Percentiles rank a stretch among this genome's conserved stretches.
Evolutionary conservation across 2,888 invertebrate species (phyloP).

Genomic region (Drosophila quinaria): DNA sequence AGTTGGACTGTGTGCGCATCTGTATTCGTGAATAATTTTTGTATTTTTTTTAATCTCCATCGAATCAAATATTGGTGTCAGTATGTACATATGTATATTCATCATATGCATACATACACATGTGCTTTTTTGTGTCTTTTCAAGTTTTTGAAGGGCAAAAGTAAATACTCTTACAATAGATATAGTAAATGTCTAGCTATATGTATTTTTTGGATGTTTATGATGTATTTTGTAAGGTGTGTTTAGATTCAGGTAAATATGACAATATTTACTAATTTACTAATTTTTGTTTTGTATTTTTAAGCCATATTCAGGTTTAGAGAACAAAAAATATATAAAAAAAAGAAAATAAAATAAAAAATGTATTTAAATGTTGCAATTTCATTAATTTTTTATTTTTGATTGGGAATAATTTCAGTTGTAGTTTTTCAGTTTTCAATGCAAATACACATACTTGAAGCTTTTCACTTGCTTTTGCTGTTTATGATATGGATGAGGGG

Average conservation of each 20-base stretch:
- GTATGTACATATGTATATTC: background rate
- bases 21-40: conserved; percentile 24
- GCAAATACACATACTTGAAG: conserved; percentile 53
- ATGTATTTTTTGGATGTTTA: background rate
- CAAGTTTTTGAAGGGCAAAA: background rate
- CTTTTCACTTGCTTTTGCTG: conserved; percentile 61
- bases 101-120: background rate
- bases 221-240: conserved; percentile 7
- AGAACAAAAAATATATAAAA: conserved; percentile 15
- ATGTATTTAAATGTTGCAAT: conserved; percentile 28
- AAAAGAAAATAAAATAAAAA: conserved; percentile 9
- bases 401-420: conserved; percentile 15
- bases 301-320: conserved; percentile 34
- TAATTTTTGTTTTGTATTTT: background rate
- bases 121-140: background rate
- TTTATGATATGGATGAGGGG: conserved; percentile 22
- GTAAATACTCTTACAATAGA: background rate
- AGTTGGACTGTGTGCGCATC: conserved; percentile 3
- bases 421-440: conserved; percentile 45
- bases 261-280: conserved; percentile 22
- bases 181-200: background rate
- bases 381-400: conserved; percentile 3
- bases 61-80: background rate
- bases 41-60: background rate
- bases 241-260: conserved; percentile 26